Evolutionary conservation across 2,113 vertebrate genomes (phyloP).

Genomic region (Plecturocebus donacophilus): DNA sequence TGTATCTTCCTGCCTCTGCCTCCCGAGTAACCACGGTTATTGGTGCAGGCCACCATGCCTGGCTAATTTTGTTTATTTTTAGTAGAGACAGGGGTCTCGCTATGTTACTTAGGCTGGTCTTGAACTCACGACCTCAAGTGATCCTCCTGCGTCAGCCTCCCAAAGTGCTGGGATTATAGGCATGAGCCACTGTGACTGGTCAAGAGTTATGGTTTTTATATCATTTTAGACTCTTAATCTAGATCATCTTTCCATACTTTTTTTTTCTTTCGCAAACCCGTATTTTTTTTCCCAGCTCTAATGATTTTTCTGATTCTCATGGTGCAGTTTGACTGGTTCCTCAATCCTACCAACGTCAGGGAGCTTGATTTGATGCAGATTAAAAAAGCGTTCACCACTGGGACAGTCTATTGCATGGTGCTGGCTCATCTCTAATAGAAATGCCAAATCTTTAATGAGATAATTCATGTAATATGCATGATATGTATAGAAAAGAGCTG

Average conservation of each 20-base stretch:
- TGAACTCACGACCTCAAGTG: not conserved
- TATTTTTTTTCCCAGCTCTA: rapidly evolving
- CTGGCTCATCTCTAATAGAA: not conserved
- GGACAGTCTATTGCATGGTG: too few relatives aligned
- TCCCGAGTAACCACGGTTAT: too few relatives aligned
- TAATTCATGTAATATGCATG: not conserved
- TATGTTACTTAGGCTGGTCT: too few relatives aligned
- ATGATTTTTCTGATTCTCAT: not conserved
- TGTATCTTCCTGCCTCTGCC: too few relatives aligned
- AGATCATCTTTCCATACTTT: not conserved
- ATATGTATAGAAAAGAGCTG: not conserved
- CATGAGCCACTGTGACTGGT: too few relatives aligned
- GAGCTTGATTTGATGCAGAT: too few relatives aligned
- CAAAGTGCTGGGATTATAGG: not conserved
- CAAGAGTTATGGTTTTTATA: not conserved
- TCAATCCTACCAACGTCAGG: not conserved
- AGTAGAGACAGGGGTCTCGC: too few relatives aligned
- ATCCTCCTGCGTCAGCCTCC: not conserved
- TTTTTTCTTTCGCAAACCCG: not conserved
- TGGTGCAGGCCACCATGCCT: too few relatives aligned
- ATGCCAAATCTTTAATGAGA: not conserved
- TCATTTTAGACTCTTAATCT: not conserved
- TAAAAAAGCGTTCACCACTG: rapidly evolving
- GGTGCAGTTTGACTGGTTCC: not conserved
- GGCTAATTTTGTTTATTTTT: too few relatives aligned